Evolutionary conservation across 2,888 invertebrate genomes (phyloP).

Genomic region (Crocallis elinguaria): DNA sequence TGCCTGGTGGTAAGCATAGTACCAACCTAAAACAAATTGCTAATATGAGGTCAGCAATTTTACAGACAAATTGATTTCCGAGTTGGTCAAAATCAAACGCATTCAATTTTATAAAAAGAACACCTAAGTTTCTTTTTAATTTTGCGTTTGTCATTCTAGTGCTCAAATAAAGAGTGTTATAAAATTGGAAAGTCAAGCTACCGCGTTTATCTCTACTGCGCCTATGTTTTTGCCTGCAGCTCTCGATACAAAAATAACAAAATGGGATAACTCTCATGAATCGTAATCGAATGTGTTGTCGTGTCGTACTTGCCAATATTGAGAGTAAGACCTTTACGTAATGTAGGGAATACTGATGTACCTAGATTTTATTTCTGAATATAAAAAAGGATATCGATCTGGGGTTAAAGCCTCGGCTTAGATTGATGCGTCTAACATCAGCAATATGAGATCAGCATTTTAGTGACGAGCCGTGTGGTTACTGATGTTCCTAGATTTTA

Average conservation of each 20-base stretch:
- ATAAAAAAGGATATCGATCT: slow-evolving; percentile 3
- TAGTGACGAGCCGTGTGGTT: too few relatives aligned
- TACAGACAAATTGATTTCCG: too few relatives aligned
- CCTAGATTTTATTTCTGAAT: slow-evolving; percentile 12
- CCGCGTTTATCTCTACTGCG: not conserved
- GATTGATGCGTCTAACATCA: too few relatives aligned
- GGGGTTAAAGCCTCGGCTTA: not conserved
- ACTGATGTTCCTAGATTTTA: slow-evolving; percentile 11
- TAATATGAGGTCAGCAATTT: too few relatives aligned
- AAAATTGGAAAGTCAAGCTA: not conserved
- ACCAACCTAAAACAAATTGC: too few relatives aligned
- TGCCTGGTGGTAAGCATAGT: too few relatives aligned
- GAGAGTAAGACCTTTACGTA: not conserved
- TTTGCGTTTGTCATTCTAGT: too few relatives aligned
- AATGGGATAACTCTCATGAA: slow-evolving; percentile 17
- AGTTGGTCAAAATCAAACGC: too few relatives aligned
- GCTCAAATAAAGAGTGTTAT: too few relatives aligned
- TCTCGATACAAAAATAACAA: slow-evolving; percentile 15
- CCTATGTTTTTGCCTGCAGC: not conserved
- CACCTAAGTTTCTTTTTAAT: too few relatives aligned
- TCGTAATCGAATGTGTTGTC: slow-evolving; percentile 16
- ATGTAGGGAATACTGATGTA: slow-evolving; percentile 11
- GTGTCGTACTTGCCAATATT: slow-evolving; percentile 15
- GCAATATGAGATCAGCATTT: too few relatives aligned
- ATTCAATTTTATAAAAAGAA: not conserved